Evolutionary conservation across 2,888 invertebrate genomes (phyloP), one percentile per base, ranked within the genome.

Genomic region (Pyralis farinalis): DNA sequence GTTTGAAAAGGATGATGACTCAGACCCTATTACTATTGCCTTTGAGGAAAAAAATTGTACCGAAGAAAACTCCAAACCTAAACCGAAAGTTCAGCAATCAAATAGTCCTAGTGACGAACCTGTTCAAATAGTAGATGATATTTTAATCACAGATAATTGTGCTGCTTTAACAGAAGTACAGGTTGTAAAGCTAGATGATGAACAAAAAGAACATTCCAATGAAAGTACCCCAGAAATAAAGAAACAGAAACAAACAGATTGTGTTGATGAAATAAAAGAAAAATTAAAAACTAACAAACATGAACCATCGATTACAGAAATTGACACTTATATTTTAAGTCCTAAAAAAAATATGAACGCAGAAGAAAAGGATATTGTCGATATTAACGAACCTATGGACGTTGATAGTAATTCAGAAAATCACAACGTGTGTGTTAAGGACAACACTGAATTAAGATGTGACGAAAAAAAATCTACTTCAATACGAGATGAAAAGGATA

Each of bases 161-260:
- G 35, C 8, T n/a, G 41, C 1, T 27, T 30, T 8, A 22, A 35
- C 0, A 10, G 35, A 40, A 33, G 33, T 7, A 28, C 44, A 55
- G 28, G 38, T 49, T 1, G 54, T 44, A 28, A 31, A 42, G 10
- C 41, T 45, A 32, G 39, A 46, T 31, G 43, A 49, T 44, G 48
- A 55, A 30, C 49, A 43, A 38, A 37, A 20, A 11, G 37, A 37
- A 1, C 10, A 10, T 33, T 37, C 40, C 29, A 12, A 36, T 12
- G 37, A 43, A 30, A 40, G n/a, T 8, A 9, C 16, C 40, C 22
- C 31, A 16, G 29, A 28, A 12, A 33, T 31, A 16, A 12, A 22
- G 11, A 8, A 31, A 21, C 4, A 25, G 8, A 25, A 6, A n/a
- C 7, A n/a, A 9, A 7, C 12, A n/a, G 25, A 7, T 36, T 29